A percentile compares a stretch with the other conserved stretches of the same genome.
Conservation (phyloP, 2,888 invertebrate species). For the Drepana falcataria region DNA sequence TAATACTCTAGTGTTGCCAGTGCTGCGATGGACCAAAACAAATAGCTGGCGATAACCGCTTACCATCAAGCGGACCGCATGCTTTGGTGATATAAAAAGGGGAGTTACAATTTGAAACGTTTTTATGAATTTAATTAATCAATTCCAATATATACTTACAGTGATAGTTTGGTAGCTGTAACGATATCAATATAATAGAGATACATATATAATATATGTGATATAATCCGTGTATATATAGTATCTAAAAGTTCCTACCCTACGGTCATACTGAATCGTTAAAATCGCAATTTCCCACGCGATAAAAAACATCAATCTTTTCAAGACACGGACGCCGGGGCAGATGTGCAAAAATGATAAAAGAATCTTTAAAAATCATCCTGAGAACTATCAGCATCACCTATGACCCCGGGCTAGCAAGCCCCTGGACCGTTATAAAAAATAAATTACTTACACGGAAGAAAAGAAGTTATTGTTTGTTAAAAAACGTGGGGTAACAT, state of each 20-base stretch:
- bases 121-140: too few species aligned
- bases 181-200: too few species aligned
- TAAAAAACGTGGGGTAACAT: constrained; percentile 65
- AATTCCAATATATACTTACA: too few species aligned
- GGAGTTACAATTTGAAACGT: too few species aligned
- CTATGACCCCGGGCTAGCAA: constrained; percentile 71
- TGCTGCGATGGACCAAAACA: too few species aligned
- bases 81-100: too few species aligned
- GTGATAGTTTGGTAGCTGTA: too few species aligned
- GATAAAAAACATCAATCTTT: constrained; percentile 28
- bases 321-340: constrained; percentile 33
- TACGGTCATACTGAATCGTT: not conserved
- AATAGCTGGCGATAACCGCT: too few species aligned
- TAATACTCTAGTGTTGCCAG: too few species aligned
- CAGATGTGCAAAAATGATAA: constrained; percentile 63
- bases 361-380: constrained; percentile 54
- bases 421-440: constrained; percentile 60
- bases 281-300: constrained; percentile 32
- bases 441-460: constrained; percentile 58
- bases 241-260: not conserved
- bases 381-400: constrained; percentile 69
- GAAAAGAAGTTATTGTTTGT: constrained; percentile 66
- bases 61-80: too few species aligned
- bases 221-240: not conserved
- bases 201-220: too few species aligned